These are phyloP conservation scores for Chauna torquata DNA, from an alignment of 2,113 vertebrate genomes.

Conservation along the genomic window DNA sequence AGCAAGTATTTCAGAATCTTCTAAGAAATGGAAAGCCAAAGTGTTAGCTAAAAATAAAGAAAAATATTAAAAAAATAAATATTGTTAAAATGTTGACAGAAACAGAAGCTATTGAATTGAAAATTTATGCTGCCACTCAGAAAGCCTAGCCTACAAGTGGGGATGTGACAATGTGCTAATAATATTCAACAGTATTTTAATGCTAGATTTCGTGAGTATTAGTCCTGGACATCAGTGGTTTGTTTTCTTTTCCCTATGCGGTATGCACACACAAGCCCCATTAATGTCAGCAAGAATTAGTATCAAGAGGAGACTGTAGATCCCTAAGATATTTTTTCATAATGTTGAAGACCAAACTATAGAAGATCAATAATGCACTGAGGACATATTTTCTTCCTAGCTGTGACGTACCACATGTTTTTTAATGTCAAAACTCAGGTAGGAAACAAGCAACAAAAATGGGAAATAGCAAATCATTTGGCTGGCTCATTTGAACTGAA, in stretches of 20 bases:
- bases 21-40: neutral
- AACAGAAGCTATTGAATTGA: neutral
- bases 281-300: constrained; percentile 38
- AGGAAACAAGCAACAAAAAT: constrained; percentile 23
- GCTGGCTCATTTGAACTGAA: neutral
- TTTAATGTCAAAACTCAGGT: constrained; percentile 2
- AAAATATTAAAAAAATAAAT: neutral
- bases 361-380: constrained; percentile 11
- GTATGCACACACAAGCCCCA: neutral
- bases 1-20: neutral
- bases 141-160: neutral
- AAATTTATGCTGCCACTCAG: neutral
- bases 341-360: neutral
- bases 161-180: neutral
- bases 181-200: constrained; percentile 20
- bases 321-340: constrained; percentile 22
- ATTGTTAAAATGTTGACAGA: neutral
- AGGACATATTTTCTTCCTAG: constrained; percentile 3
- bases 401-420: neutral
- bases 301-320: constrained; percentile 20
- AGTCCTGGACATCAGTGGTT: neutral
- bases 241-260: constrained; percentile 26
- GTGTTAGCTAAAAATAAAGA: neutral
- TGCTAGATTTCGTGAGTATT: neutral
- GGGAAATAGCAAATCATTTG: constrained; percentile 42